These are phyloP conservation scores for Bombus superbus DNA, from an alignment of 1,140 invertebrate genomes.

Conservation along the genomic window DNA sequence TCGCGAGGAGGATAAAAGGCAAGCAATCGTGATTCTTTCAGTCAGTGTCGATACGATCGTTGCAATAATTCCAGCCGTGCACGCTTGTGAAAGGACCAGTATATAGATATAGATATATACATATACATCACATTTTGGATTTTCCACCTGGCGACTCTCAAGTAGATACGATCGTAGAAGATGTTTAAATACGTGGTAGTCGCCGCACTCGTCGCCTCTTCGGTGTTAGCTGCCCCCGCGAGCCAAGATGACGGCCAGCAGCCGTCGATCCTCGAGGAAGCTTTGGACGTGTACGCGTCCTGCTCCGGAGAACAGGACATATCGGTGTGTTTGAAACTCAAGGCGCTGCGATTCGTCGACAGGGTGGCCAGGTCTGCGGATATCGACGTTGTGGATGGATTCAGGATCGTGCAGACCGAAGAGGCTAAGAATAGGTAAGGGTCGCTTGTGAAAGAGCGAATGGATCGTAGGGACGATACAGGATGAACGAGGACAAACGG, in stretches of 20 bases:
- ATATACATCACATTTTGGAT: neutral
- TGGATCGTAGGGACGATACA: neutral
- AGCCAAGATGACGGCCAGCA: slow-evolving; percentile 66
- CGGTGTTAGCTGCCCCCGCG: slow-evolving; percentile 83
- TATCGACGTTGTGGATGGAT: slow-evolving; percentile 85
- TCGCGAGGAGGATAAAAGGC: slow-evolving; percentile 83
- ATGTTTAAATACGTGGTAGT: slow-evolving; percentile 85
- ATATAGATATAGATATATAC: neutral
- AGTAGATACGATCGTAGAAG: slow-evolving; percentile 22
- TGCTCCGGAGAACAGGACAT: slow-evolving; percentile 86
- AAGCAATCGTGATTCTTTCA: slow-evolving; percentile 82
- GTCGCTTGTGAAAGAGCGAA: slow-evolving; percentile 26
- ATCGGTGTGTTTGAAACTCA: slow-evolving; percentile 88
- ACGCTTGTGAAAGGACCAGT: neutral
- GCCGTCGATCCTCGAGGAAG: slow-evolving; percentile 79
- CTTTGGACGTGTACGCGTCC: slow-evolving; percentile 84
- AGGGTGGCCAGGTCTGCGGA: slow-evolving; percentile 79
- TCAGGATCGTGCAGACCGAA: slow-evolving; percentile 87
- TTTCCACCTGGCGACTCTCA: slow-evolving; percentile 9
- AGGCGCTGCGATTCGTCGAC: slow-evolving; percentile 78
- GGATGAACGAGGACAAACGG: neutral
- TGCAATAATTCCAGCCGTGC: slow-evolving; percentile 50
- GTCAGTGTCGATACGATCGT: slow-evolving; percentile 82
- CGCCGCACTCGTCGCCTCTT: slow-evolving; percentile 77
- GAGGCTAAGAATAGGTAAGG: slow-evolving; percentile 81